Conservation (phyloP, 1,140 invertebrate species). For the Saccostrea echinata region DNA sequence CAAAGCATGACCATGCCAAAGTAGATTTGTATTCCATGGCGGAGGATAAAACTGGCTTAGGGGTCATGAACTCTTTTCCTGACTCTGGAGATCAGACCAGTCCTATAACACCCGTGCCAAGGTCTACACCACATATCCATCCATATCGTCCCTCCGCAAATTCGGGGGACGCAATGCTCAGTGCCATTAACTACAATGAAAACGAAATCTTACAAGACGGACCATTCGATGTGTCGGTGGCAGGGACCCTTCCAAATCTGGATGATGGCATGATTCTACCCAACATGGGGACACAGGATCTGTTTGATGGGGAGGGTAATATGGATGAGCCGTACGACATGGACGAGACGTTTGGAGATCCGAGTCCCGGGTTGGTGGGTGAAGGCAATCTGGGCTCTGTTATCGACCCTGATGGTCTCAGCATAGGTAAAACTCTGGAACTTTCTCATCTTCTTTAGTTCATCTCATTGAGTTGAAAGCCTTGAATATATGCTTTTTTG, state of each 20-base stretch:
- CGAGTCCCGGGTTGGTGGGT: constrained; percentile 46
- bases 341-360: constrained; percentile 72
- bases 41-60: constrained; percentile 74
- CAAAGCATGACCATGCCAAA: constrained; percentile 53
- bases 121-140: constrained; percentile 61
- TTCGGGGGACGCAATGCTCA: constrained; percentile 79
- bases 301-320: constrained; percentile 86
- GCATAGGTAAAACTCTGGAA: constrained; percentile 21
- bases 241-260: constrained; percentile 71
- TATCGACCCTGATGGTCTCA: constrained; percentile 47
- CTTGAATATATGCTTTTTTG: neutral
- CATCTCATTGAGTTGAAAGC: neutral
- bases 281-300: constrained; percentile 79
- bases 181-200: constrained; percentile 79
- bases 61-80: constrained; percentile 72
- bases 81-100: constrained; percentile 73
- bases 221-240: constrained; percentile 76
- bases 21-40: constrained; percentile 54
- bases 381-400: constrained; percentile 48
- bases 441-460: neutral
- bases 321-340: constrained; percentile 82
- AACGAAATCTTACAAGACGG: constrained; percentile 78
- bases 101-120: constrained; percentile 66
- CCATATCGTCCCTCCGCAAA: constrained; percentile 68
- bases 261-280: constrained; percentile 76